Base-by-base conservation (phyloP, 2,113 vertebrate species). In the Platichthys flesus region DNA sequence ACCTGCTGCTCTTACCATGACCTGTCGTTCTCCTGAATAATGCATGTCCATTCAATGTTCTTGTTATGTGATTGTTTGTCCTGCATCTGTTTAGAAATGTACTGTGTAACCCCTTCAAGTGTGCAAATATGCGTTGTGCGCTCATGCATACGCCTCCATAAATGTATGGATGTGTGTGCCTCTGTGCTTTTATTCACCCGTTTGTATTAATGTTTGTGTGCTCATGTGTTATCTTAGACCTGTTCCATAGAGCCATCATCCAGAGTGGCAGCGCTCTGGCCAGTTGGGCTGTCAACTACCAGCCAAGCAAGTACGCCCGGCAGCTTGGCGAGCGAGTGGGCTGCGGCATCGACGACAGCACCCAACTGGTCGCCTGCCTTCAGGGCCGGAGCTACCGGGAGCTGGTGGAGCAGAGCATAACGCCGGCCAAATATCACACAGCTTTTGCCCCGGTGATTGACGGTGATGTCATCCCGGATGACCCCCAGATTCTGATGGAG, bases 241-340 rank as follows among this genome's bases (percentile, higher is more conserved):
- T 99, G 60, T 99, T 99, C 90, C 97, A 99, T 91, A 98, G 98
- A 82, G 98, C 98, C 63, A 97, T 99, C 92, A 99, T 99, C 93
- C 98, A 99, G 94, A 99, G 97, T 14, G 98, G 98, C 74, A 98
- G 97, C 3, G 97, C 98, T 47, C 90, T 99, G 81, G 98, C 97
- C 91, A 99, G 97, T 92, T 99, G 98, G 98, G 98, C 98, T 0
- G 96, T 99, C 74, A 99, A 99, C 94, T 99, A 99, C 87, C 97
- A 99, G 93, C 98, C 98, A 60, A 96, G 96, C 94, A 97, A 97
- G 88, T 98, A 98, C 84, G 96, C 97, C 2, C 94, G 96, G 45
- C 93, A 97, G 86, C 89, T 99, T 78, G 97, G 96, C 0, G 96
- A 98, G 81, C 96, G 96, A 89, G 96, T 99, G 24, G 98, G 98